Conservation (phyloP, 1,140 invertebrate species). For the Stratiolaelaps scimitus region DNA sequence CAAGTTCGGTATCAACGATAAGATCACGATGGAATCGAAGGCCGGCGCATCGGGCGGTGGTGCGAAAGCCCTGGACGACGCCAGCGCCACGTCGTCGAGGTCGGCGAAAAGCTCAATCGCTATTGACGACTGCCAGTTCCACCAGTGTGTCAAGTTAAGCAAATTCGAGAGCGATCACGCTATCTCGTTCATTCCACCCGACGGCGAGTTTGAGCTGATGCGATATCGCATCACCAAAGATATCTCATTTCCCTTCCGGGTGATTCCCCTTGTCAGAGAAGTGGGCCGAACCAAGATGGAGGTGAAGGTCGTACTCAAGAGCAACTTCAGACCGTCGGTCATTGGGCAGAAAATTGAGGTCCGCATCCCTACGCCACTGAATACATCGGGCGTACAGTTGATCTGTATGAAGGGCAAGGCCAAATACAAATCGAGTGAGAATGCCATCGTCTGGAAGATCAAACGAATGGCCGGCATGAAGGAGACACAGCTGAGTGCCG, state of each 20-base stretch:
- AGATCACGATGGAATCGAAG: conserved; percentile 91
- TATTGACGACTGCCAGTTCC: conserved; percentile 99
- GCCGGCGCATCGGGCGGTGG: conserved; percentile 68
- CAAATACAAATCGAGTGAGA: conserved; percentile 99
- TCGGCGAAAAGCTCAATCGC: conserved; percentile 84
- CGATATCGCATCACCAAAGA: conserved; percentile 99
- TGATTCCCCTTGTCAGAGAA: conserved; percentile 94
- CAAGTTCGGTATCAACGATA: conserved; percentile 99
- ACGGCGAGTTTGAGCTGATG: conserved; percentile 99
- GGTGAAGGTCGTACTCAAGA: conserved; percentile 97
- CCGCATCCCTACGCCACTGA: conserved; percentile 94
- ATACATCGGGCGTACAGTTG: conserved; percentile 95
- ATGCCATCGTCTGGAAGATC: conserved; percentile 99
- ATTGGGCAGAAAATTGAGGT: conserved; percentile 98
- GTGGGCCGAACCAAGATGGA: conserved; percentile 99
- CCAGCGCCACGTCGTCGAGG: conserved; percentile 9
- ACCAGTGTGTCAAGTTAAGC: conserved; percentile 98
- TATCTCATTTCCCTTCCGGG: conserved; percentile 96
- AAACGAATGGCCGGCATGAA: conserved; percentile 99
- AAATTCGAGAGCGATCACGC: conserved; percentile 99
- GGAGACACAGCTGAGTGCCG: conserved; percentile 96
- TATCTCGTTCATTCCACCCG: conserved; percentile 98
- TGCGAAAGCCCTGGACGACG: not conserved
- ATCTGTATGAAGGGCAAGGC: conserved; percentile 99
- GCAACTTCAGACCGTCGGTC: conserved; percentile 97